A percentile compares a stretch with the other conserved stretches of the same genome.
Conservation (phyloP, 2,113 vertebrate genomes). For the Silurus glanis region DNA sequence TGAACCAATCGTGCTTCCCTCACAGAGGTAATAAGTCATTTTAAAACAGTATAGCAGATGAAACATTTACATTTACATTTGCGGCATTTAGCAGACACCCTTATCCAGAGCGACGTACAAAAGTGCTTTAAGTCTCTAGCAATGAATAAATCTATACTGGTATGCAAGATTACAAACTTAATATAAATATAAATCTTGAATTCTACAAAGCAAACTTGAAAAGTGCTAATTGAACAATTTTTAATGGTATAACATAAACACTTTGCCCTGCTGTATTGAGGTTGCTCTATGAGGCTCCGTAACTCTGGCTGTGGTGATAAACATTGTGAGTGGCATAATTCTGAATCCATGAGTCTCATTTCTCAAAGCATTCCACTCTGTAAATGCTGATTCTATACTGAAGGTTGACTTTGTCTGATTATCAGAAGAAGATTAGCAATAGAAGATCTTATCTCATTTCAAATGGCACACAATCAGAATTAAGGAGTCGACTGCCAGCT, state of each 20-base stretch:
- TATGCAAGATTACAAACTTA: too few relatives aligned
- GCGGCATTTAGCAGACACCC: too few relatives aligned
- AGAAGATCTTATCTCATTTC: not conserved
- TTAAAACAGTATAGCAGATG: not conserved
- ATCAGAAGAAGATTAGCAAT: not conserved
- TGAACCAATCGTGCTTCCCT: too few relatives aligned
- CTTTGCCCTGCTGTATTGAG: not conserved
- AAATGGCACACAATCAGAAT: not conserved
- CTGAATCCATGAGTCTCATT: not conserved
- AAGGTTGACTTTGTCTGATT: not conserved
- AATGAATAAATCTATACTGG: too few relatives aligned
- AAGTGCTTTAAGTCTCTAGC: too few relatives aligned
- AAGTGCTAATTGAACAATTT: not conserved
- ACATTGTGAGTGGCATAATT: not conserved
- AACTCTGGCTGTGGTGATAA: not conserved
- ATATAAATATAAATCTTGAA: too few relatives aligned
- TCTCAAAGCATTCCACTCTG: not conserved
- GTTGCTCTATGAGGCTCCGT: conserved; percentile 12
- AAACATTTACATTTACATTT: not conserved
- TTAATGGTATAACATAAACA: not conserved
- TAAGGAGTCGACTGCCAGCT: not conserved
- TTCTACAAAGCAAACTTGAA: too few relatives aligned
- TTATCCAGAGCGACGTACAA: too few relatives aligned
- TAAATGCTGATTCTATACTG: not conserved
- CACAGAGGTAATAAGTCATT: not conserved